Percentiles rank a stretch among this genome's conserved stretches.
Conservation (phyloP, 2,888 invertebrate genomes). For the Ganaspis brasiliensis region DNA sequence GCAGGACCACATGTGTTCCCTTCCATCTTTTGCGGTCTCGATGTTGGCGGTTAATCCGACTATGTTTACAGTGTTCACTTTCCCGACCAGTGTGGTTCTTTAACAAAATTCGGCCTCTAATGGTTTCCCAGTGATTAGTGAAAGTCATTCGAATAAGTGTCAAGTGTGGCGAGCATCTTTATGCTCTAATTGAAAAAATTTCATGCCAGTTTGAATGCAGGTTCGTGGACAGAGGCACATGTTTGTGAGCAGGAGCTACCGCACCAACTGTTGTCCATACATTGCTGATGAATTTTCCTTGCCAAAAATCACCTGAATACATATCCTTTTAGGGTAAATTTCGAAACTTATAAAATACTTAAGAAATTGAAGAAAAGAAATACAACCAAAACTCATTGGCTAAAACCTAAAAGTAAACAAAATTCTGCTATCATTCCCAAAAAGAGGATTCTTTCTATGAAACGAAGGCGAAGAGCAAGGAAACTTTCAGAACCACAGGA, state of each 20-base stretch:
- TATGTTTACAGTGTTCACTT: constrained; percentile 6
- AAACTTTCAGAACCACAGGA: constrained; percentile 25
- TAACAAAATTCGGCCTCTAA: not conserved
- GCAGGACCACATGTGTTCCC: constrained; percentile 64
- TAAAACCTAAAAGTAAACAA: too few relatives aligned
- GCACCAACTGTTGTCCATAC: too few relatives aligned
- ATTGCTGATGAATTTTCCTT: too few relatives aligned
- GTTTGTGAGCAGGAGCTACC: not conserved
- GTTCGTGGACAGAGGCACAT: too few relatives aligned
- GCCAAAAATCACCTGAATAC: not conserved
- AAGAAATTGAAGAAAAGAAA: too few relatives aligned
- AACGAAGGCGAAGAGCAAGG: constrained; percentile 26
- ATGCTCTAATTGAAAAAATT: too few relatives aligned
- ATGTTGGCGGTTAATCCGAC: not conserved
- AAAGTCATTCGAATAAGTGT: not conserved
- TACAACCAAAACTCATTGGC: too few relatives aligned
- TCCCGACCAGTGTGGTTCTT: not conserved
- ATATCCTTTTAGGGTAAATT: not conserved
- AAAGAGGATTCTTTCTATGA: not conserved
- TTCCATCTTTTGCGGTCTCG: not conserved
- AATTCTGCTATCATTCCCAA: too few relatives aligned
- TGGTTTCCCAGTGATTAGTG: not conserved
- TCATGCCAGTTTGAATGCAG: too few relatives aligned
- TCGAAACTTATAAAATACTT: too few relatives aligned
- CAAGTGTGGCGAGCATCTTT: not conserved